Evolutionary conservation across 1,140 invertebrate species (phyloP).

Genomic region (Pentalonia nigronervosa): DNA sequence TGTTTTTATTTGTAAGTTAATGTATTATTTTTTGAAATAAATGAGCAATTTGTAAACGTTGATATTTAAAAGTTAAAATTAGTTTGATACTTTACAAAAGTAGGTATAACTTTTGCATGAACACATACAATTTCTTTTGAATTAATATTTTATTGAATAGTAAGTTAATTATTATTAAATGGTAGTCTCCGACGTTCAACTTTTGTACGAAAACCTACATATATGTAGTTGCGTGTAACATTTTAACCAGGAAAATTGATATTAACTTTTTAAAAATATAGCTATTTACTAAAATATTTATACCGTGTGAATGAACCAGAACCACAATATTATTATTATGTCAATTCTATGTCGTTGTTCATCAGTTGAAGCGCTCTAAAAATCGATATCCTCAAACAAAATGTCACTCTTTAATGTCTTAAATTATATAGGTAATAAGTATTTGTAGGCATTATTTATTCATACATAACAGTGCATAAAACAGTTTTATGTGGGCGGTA

Average conservation of each 20-base stretch:
- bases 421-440: no score
- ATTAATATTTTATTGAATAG: background rate
- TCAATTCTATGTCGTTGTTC: background rate
- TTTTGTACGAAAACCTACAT: background rate
- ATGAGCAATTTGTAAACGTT: background rate
- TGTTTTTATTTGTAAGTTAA: background rate
- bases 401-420: no score
- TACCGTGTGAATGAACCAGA: background rate
- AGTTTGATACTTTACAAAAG: background rate
- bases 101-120: background rate
- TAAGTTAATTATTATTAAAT: no score
- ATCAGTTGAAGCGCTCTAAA: background rate
- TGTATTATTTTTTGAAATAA: background rate
- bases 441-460: no score
- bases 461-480: no score
- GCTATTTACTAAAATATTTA: background rate
- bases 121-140: background rate
- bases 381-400: no score
- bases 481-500: background rate
- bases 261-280: no score
- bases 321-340: background rate
- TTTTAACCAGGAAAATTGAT: background rate
- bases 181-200: background rate
- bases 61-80: background rate
- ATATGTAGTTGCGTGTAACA: background rate